phyloP scores from a whole-genome alignment of 1,140 invertebrate genomes.

The Zaprionus taronus region DNA sequence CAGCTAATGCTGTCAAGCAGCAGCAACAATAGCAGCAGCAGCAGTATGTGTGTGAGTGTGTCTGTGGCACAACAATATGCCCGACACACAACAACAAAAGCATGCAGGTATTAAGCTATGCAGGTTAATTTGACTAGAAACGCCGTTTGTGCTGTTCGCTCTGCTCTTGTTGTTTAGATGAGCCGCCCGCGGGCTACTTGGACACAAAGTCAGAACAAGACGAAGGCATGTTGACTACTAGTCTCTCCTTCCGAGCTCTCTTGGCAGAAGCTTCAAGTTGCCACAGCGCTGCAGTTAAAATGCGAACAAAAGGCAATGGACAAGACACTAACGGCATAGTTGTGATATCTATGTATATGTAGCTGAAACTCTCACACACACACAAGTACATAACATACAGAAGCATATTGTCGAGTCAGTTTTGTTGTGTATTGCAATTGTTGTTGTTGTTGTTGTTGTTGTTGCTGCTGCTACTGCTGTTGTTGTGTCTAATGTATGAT shows the following conservation, averaged over 20 bases:
- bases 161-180: conserved; percentile 39
- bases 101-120: conserved; percentile 73
- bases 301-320: conserved; percentile 50
- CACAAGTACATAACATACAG: conserved; percentile 28
- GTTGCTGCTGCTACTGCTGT: conserved; percentile 15
- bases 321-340: conserved; percentile 44
- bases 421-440: conserved; percentile 40
- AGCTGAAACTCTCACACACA: background rate
- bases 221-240: conserved; percentile 40
- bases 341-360: conserved; percentile 23
- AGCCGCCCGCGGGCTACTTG: conserved; percentile 53
- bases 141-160: conserved; percentile 48
- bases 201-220: conserved; percentile 52
- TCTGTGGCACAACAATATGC: conserved; percentile 13
- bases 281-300: conserved; percentile 41
- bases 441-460: conserved; percentile 18
- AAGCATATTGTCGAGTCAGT: conserved; percentile 33
- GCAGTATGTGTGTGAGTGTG: background rate
- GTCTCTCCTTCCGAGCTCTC: background rate
- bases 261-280: background rate
- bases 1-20: conserved; percentile 33
- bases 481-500: conserved; percentile 38
- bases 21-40: conserved; percentile 30
- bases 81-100: conserved; percentile 41
- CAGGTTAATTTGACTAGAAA: conserved; percentile 76